Conservation (phyloP, 92 coral and sea anemone genomes). For the Porites rus region DNA sequence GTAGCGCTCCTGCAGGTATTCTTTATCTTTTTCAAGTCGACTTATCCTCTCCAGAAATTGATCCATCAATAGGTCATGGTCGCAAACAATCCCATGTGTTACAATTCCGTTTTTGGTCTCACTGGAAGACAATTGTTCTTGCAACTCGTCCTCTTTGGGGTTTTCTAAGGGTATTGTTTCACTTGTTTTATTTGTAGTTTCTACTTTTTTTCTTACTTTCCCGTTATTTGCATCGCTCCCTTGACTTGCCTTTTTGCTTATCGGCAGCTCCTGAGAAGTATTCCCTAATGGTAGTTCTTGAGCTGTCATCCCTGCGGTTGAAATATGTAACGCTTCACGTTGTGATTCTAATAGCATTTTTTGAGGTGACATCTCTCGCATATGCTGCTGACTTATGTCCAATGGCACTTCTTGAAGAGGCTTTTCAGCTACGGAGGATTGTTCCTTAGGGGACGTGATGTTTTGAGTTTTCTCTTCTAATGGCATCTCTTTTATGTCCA, state of each 20-base stretch:
- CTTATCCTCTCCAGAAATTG: constrained; percentile 76
- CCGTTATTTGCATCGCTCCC: background rate
- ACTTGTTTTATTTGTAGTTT: background rate
- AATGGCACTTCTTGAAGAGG: background rate
- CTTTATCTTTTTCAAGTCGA: constrained; percentile 77
- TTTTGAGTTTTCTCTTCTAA: no score
- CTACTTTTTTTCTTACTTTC: background rate
- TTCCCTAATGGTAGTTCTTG: background rate
- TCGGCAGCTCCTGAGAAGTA: background rate
- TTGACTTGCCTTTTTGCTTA: background rate
- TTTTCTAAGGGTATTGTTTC: background rate
- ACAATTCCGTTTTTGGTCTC: constrained; percentile 11
- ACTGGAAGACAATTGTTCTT: constrained; percentile 3
- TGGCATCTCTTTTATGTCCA: background rate
- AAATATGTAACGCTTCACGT: background rate
- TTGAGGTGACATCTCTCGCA: background rate
- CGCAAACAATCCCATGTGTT: constrained; percentile 56
- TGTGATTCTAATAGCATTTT: constrained; percentile 16
- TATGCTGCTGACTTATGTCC: background rate
- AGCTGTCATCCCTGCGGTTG: background rate
- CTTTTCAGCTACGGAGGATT: no score
- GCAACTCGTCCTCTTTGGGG: background rate
- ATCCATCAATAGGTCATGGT: constrained; percentile 64
- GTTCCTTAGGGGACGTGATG: no score
- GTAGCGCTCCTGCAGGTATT: constrained; percentile 74